Evolutionary conservation across 2,797 vertebrate species (phyloP), one percentile per base, ranked within the genome.

Genomic region (Enteromius argenteus): DNA sequence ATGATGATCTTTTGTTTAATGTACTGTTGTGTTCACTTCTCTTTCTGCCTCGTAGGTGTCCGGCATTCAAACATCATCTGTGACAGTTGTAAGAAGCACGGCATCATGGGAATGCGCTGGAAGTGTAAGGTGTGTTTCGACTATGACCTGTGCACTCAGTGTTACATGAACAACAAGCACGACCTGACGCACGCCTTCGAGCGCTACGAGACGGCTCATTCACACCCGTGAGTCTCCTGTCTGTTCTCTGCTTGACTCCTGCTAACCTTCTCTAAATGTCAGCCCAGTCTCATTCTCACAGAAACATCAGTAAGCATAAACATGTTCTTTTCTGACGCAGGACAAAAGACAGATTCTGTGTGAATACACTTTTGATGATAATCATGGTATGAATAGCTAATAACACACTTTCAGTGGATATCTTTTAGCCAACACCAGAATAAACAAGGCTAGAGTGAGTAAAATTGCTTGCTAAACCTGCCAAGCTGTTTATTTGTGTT

Each of bases 31-130:
- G 14, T 30, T 64, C 56, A 13, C 11, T 82, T 53, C 80, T 35
- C 37, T 67, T 5, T 81, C 5, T 53, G 69, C 9, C 42, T 60
- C n/a, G n/a, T 72, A 99, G 98, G 98, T 7, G 97, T 99, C 53
- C 97, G 98, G 35, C 98, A 99, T 90, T 98, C 97, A 81, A 99
- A 99, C 92, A 99, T 99, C 89, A 99, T 99, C 92, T 99, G 98
- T 4, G 98, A 99, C 93, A 98, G 97, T 90, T 99, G 98, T 91
- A 99, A 98, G 95, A 99, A 98, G 91, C 98, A 98, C 0, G 98
- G 98, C 0, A 97, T 99, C 72, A 96, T 97, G 49, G 98, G 98
- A 78, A 99, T 99, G 98, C 95, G 98, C 73, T 99, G 98, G 98
- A 99, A 99, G 86, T 99, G 98, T 93, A 97, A 97, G 19, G 95